Percentiles rank a stretch among this genome's conserved stretches.
Evolutionary conservation across 2,888 invertebrate species (phyloP).

Genomic region (Drosophila kuntzei): DNA sequence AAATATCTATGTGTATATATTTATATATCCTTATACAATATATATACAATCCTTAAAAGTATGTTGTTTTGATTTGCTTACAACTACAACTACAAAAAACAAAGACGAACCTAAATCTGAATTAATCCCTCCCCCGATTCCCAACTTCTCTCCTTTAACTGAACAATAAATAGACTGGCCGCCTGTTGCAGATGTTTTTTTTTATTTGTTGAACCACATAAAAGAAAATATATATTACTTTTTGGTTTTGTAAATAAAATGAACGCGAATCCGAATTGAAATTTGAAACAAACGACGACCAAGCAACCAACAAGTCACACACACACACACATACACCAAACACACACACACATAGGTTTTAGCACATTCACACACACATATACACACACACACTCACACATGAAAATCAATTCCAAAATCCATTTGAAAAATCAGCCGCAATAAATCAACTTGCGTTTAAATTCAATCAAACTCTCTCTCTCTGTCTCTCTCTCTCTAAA

Average conservation of each 20-base stretch:
- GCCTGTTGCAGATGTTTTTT: constrained; percentile 47
- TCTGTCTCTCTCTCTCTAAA: constrained; percentile 57
- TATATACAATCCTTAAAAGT: constrained; percentile 52
- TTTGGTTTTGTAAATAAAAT: constrained; percentile 80
- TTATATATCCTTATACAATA: constrained; percentile 40
- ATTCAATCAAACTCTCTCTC: constrained; percentile 39
- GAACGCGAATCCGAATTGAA: constrained; percentile 33
- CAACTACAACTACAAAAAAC: constrained; percentile 24
- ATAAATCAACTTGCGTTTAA: constrained; percentile 38
- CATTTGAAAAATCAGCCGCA: constrained; percentile 34
- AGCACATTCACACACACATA: constrained; percentile 37
- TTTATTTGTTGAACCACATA: constrained; percentile 10
- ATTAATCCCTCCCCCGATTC: neutral
- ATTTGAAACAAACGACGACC: constrained; percentile 61
- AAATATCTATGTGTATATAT: constrained; percentile 38
- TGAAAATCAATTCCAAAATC: constrained; percentile 32
- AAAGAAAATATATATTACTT: constrained; percentile 76
- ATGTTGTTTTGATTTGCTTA: constrained; percentile 73
- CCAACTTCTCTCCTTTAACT: neutral
- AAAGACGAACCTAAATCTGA: constrained; percentile 1
- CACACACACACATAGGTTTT: constrained; percentile 45
- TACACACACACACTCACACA: constrained; percentile 37
- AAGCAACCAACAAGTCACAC: constrained; percentile 55
- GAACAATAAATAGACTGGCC: constrained; percentile 39
- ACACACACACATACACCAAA: constrained; percentile 31